Percentiles rank a stretch among this genome's conserved stretches.
Conservation (phyloP, 2,888 invertebrate genomes). For the Temnothorax unifasciatus region DNA sequence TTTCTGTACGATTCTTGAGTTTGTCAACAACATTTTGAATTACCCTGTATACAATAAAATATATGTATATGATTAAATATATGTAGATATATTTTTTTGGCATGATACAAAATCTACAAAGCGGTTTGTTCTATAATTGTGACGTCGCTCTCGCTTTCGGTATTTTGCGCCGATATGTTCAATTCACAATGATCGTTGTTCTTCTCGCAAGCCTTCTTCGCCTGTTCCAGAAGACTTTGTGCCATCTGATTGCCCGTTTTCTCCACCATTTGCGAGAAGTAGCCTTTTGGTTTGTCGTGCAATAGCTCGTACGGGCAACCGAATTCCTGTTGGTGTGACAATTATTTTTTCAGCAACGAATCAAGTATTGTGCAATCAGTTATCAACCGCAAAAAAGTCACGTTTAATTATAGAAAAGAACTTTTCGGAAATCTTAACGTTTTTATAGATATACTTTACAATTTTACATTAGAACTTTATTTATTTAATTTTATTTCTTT, state of each 20-base stretch:
- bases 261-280: slow-evolving; percentile 90
- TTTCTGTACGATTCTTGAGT: too few species aligned
- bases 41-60: too few species aligned
- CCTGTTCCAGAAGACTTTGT: slow-evolving; percentile 86
- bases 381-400: not conserved
- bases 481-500: not conserved
- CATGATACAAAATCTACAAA: not conserved
- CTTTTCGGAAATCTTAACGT: too few species aligned
- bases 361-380: too few species aligned
- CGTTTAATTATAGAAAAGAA: not conserved
- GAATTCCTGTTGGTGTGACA: slow-evolving; percentile 87
- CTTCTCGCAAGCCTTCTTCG: slow-evolving; percentile 75
- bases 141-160: not conserved
- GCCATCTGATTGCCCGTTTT: slow-evolving; percentile 89
- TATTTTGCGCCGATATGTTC: not conserved
- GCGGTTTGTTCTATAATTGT: slow-evolving; percentile 14
- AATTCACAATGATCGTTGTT: slow-evolving; percentile 43
- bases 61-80: too few species aligned
- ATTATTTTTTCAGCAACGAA: not conserved
- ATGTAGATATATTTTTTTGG: too few species aligned
- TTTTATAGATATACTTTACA: too few species aligned
- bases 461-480: too few species aligned
- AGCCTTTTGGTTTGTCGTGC: slow-evolving; percentile 87
- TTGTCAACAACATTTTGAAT: too few species aligned
- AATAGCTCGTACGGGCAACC: slow-evolving; percentile 91